Evolutionary conservation across 1,140 invertebrate genomes (phyloP).

Genomic region (Tetramorium alpestre): DNA sequence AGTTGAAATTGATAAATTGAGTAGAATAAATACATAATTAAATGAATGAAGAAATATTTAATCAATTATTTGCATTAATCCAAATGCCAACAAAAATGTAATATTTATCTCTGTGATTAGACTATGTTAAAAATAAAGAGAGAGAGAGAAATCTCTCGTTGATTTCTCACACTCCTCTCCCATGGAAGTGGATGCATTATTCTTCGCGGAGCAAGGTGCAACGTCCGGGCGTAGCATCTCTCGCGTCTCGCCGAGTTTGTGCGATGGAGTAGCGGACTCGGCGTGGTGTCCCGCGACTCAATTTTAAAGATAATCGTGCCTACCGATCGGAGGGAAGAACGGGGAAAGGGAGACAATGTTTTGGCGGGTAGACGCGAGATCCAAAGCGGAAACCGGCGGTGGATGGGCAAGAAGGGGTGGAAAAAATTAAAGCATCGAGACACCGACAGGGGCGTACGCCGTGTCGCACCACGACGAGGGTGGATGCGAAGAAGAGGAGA

Average conservation of each 20-base stretch:
- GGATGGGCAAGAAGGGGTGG: background rate
- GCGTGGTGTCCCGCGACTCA: conserved; percentile 28
- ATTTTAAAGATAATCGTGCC: conserved; percentile 50
- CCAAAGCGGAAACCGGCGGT: conserved; percentile 30
- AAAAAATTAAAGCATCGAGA: conserved; percentile 74
- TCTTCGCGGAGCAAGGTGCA: conserved; percentile 65
- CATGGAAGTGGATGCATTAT: conserved; percentile 49
- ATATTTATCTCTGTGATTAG: background rate
- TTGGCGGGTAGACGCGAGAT: conserved; percentile 26
- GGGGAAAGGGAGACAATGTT: conserved; percentile 42
- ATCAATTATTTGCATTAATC: conserved; percentile 14
- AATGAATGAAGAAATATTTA: background rate
- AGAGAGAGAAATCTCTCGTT: background rate
- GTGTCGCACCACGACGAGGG: conserved; percentile 10
- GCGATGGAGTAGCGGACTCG: conserved; percentile 43
- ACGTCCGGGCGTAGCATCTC: conserved; percentile 62
- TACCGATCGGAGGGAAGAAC: conserved; percentile 43
- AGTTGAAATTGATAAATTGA: background rate
- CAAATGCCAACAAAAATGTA: background rate
- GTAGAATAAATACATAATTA: background rate
- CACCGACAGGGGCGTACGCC: conserved; percentile 57
- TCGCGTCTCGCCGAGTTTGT: conserved; percentile 31
- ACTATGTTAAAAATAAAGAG: background rate
- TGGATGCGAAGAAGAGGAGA: background rate
- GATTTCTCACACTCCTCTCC: background rate